Evolutionary conservation across 2,113 vertebrate species (phyloP).

Genomic region (Romanogobio albipinnatus): DNA sequence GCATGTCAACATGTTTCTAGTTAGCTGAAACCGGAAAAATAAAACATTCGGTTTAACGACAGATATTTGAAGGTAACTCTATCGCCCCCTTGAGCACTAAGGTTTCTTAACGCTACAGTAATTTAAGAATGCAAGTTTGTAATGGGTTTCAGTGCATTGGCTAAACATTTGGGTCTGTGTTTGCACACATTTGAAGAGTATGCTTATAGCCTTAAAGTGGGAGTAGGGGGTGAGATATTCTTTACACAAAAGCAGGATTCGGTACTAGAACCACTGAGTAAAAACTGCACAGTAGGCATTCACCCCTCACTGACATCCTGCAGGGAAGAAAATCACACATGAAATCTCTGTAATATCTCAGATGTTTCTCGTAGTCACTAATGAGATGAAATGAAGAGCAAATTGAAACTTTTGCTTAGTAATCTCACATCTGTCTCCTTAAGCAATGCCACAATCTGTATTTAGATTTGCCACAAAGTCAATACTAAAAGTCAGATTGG

Average conservation of each 20-base stretch:
- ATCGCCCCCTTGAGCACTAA: not conserved
- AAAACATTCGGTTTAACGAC: not conserved
- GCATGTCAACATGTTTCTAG: not conserved
- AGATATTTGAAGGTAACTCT: not conserved
- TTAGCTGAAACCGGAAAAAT: not conserved
- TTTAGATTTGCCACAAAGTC: not conserved
- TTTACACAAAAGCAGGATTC: not conserved
- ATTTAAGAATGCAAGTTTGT: not conserved
- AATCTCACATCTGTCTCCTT: not conserved
- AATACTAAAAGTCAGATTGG: not conserved
- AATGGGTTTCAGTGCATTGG: not conserved
- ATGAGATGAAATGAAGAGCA: not conserved
- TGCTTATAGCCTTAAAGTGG: not conserved
- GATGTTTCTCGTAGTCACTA: not conserved
- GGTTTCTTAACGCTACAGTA: not conserved
- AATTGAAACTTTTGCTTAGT: not conserved
- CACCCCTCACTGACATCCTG: not conserved
- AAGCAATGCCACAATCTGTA: too few species aligned
- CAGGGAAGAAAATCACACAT: not conserved
- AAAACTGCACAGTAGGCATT: conserved; percentile 4
- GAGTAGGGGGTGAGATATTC: not conserved
- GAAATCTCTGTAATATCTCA: not conserved
- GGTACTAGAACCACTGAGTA: not conserved
- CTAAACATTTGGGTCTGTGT: not conserved
- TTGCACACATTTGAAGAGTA: not conserved